Conservation (phyloP, 2,888 invertebrate species). For the Hermodice carunculata region DNA sequence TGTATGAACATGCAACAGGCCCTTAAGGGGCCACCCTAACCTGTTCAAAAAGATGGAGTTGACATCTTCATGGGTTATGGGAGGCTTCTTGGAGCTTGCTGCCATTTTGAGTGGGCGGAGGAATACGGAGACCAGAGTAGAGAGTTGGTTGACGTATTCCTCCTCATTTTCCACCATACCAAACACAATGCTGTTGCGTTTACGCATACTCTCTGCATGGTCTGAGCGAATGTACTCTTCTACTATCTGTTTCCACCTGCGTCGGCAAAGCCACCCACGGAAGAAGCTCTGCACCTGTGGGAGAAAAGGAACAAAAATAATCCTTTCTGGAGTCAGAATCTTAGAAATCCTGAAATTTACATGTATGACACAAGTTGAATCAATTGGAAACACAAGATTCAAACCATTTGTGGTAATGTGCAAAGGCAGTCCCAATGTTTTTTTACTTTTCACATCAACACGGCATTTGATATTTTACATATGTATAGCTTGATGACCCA, state of each 20-base stretch:
- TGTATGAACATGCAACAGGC: too few species aligned
- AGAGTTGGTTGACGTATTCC: constrained; percentile 92
- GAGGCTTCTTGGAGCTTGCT: constrained; percentile 92
- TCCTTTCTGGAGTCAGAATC: not conserved
- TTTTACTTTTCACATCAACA: too few species aligned
- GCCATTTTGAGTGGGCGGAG: constrained; percentile 90
- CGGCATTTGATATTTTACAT: too few species aligned
- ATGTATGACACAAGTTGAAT: too few species aligned
- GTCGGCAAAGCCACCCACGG: constrained; percentile 90
- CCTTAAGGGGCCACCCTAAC: too few species aligned
- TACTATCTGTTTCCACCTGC: constrained; percentile 95
- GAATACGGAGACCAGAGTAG: constrained; percentile 87
- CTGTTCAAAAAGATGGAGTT: constrained; percentile 93
- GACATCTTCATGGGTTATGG: constrained; percentile 92
- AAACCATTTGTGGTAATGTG: too few species aligned
- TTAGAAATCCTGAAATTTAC: too few species aligned
- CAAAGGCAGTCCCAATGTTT: too few species aligned
- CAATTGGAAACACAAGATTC: too few species aligned
- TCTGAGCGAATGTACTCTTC: constrained; percentile 95
- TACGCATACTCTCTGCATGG: constrained; percentile 93
- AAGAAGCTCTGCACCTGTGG: constrained; percentile 86
- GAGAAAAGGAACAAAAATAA: not conserved
- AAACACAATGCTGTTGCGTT: constrained; percentile 82
- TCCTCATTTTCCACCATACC: constrained; percentile 92
- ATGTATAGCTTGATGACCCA: too few species aligned